phyloP scores from a whole-genome alignment of 92 coral and sea anemone genomes.

The Zoanthus solanderi region DNA sequence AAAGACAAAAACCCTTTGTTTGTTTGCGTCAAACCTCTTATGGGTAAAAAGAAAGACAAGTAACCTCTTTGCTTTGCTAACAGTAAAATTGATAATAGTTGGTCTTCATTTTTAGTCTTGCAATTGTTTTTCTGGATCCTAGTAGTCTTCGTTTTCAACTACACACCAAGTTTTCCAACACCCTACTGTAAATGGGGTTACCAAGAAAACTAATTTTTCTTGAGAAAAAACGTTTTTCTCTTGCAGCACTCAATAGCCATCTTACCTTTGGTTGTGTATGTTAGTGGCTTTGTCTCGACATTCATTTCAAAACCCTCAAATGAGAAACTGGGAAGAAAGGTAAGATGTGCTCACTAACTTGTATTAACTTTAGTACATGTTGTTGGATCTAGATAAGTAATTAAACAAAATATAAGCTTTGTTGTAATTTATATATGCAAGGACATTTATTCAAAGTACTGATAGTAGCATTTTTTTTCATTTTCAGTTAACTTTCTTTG shows the following conservation, averaged over 20 bases:
- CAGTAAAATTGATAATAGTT: no score
- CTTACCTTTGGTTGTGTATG: slow-evolving; percentile 84
- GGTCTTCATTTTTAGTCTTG: no score
- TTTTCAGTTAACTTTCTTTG: slow-evolving; percentile 72
- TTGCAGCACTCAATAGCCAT: slow-evolving; percentile 88
- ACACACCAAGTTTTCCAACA: no score
- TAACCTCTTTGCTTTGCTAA: no score
- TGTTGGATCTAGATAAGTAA: no score
- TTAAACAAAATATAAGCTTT: neutral
- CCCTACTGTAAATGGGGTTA: no score
- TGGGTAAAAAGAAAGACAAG: no score
- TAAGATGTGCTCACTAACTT: slow-evolving; percentile 17
- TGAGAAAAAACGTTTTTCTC: neutral
- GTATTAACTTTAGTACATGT: neutral
- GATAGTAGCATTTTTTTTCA: neutral
- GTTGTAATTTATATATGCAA: neutral
- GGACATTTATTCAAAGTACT: neutral
- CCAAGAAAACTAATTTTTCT: no score
- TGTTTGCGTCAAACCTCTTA: no score
- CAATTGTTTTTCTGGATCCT: no score
- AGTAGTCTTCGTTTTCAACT: no score
- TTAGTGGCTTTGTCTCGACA: slow-evolving; percentile 92
- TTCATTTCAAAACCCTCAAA: slow-evolving; percentile 85
- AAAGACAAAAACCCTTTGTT: no score
- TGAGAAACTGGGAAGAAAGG: slow-evolving; percentile 87